Conservation (phyloP, 2,797 vertebrate species). For the Chromis chromis region DNA sequence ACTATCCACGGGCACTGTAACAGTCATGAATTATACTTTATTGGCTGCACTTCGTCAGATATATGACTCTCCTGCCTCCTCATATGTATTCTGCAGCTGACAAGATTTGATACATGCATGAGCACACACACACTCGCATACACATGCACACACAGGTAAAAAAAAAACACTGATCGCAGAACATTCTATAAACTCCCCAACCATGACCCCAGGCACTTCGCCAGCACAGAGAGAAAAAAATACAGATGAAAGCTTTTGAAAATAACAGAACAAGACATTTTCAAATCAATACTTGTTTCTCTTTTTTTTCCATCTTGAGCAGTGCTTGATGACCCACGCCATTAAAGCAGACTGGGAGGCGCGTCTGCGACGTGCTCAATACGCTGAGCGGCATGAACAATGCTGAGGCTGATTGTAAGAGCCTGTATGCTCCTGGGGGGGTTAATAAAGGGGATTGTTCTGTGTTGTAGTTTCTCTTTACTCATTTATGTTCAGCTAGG, state of each 20-base stretch:
- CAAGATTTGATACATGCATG: constrained; percentile 75
- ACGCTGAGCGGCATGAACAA: constrained; percentile 54
- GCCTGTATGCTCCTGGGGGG: constrained; percentile 63
- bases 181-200: constrained; percentile 68
- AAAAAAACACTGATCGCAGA: constrained; percentile 58
- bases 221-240: constrained; percentile 41
- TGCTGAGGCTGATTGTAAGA: constrained; percentile 72
- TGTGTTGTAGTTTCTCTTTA: constrained; percentile 73
- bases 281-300: constrained; percentile 80
- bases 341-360: constrained; percentile 68
- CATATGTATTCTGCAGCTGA: constrained; percentile 70
- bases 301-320: constrained; percentile 52
- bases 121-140: constrained; percentile 14
- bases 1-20: constrained; percentile 77
- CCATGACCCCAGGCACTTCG: constrained; percentile 65
- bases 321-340: constrained; percentile 76
- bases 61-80: constrained; percentile 78
- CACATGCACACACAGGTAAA: constrained; percentile 20
- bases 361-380: constrained; percentile 46
- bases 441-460: constrained; percentile 78
- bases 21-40: constrained; percentile 83
- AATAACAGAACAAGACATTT: constrained; percentile 82
- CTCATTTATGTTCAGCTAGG: constrained; percentile 72
- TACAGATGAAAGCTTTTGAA: constrained; percentile 74
- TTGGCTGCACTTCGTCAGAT: constrained; percentile 80